Conservation (phyloP, 2,113 vertebrate species). For the Epinephelus cyanopodus region DNA sequence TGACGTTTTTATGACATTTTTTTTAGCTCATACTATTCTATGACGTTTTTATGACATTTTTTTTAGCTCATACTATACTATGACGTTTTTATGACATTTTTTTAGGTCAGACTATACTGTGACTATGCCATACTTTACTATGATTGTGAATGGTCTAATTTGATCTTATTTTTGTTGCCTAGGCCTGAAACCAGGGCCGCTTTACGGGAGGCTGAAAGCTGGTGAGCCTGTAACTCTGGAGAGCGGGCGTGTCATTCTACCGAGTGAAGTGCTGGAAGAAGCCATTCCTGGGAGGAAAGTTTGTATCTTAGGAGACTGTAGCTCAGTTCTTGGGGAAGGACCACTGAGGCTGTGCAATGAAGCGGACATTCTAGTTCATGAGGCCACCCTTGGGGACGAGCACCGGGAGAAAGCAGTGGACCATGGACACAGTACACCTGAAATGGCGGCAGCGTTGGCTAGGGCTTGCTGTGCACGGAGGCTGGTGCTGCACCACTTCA, state of each 20-base stretch:
- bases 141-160: neutral
- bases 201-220: constrained; percentile 90
- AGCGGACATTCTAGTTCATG: constrained; percentile 92
- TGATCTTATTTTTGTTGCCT: neutral
- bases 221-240: constrained; percentile 86
- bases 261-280: constrained; percentile 86
- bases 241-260: constrained; percentile 80
- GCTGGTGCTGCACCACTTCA: constrained; percentile 92
- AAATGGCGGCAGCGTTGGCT: constrained; percentile 88
- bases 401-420: constrained; percentile 90
- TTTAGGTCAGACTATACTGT: neutral
- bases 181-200: constrained; percentile 91
- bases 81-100: no score
- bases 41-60: no score
- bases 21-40: no score
- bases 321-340: constrained; percentile 82
- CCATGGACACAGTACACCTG: constrained; percentile 91
- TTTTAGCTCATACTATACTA: no score
- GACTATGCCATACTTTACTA: neutral
- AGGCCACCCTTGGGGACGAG: constrained; percentile 90
- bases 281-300: constrained; percentile 90
- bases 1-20: no score
- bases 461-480: constrained; percentile 77
- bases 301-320: constrained; percentile 93
- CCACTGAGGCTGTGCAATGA: constrained; percentile 79